These are phyloP conservation scores for Cirrhinus molitorella DNA, from an alignment of 2,797 vertebrate genomes.

Conservation along the genomic window DNA sequence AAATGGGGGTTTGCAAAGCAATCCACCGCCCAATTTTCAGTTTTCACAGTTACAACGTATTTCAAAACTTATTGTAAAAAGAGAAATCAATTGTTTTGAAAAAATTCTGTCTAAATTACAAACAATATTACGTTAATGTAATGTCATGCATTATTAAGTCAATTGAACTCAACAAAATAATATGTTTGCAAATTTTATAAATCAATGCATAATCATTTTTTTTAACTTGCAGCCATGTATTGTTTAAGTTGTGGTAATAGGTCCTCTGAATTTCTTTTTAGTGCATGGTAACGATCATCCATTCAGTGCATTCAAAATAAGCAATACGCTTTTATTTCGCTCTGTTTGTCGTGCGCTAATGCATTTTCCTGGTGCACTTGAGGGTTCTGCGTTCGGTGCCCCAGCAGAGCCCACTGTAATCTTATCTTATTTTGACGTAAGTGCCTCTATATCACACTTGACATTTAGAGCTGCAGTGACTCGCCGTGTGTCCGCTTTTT, in stretches of 20 bases:
- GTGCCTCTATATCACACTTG: constrained; percentile 40
- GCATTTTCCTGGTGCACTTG: constrained; percentile 35
- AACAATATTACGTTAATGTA: neutral
- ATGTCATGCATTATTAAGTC: neutral
- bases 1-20: neutral
- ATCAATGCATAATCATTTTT: neutral
- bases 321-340: neutral
- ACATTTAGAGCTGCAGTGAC: constrained; percentile 48
- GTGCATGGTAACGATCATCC: neutral
- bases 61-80: too few species aligned
- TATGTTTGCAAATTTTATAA: neutral
- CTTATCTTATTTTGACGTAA: constrained; percentile 54
- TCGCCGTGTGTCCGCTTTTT: neutral
- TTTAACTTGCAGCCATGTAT: neutral
- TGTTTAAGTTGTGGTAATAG: neutral
- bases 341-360: constrained; percentile 24
- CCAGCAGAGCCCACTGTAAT: constrained; percentile 50
- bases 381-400: constrained; percentile 40
- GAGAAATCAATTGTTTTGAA: too few species aligned
- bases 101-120: neutral
- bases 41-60: too few species aligned
- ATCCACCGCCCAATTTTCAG: too few species aligned
- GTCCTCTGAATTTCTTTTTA: neutral
- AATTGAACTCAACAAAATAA: too few species aligned
- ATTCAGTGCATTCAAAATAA: neutral